Conservation (phyloP, 2,888 invertebrate species). For the Anoplius nigerrimus region DNA sequence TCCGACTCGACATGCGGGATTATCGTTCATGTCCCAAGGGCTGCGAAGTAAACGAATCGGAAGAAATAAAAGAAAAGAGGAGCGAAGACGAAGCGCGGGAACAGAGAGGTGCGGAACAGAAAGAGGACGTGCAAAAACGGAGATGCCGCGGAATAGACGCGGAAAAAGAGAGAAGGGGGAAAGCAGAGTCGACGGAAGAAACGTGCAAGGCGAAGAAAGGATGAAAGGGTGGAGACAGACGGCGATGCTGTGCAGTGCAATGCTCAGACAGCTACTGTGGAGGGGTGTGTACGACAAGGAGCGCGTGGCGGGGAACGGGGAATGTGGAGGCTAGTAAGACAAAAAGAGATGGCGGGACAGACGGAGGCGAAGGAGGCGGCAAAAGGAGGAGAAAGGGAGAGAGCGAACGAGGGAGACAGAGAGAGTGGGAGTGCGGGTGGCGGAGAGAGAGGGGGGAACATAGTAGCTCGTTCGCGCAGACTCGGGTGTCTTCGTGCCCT, state of each 20-base stretch:
- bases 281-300: not conserved
- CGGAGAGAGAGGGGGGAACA: slow-evolving; percentile 4
- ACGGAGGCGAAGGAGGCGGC: not conserved
- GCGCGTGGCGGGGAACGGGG: not conserved
- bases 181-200: not conserved
- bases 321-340: not conserved
- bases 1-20: too few relatives aligned
- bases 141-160: not conserved
- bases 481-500: slow-evolving; percentile 60
- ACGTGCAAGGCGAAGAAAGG: slow-evolving; percentile 4
- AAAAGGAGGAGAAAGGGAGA: slow-evolving; percentile 19
- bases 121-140: not conserved
- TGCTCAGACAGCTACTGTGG: not conserved
- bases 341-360: not conserved
- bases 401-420: not conserved
- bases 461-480: slow-evolving; percentile 55
- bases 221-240: slow-evolving; percentile 16
- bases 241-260: not conserved
- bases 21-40: too few relatives aligned
- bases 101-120: too few relatives aligned
- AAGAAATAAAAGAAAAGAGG: too few relatives aligned
- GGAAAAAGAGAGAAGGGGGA: slow-evolving; percentile 1
- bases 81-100: too few relatives aligned
- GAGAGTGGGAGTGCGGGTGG: slow-evolving; percentile 9
- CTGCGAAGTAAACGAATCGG: too few relatives aligned